These are phyloP conservation scores for Caiman crocodilus DNA, from an alignment of 2,797 vertebrate species.

Conservation along the genomic window DNA sequence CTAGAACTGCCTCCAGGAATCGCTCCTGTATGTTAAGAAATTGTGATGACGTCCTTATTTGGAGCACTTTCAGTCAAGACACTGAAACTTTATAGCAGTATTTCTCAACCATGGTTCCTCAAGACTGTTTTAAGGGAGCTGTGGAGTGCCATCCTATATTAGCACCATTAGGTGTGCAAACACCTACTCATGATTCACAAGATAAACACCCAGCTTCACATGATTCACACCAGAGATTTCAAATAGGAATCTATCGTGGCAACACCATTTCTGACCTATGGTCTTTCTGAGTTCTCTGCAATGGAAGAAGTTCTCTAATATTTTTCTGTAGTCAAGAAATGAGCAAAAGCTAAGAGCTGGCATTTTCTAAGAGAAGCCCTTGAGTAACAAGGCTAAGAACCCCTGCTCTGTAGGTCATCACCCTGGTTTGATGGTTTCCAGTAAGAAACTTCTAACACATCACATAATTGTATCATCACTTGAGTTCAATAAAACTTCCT, in stretches of 20 bases:
- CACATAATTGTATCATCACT: background rate
- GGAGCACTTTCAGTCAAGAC: background rate
- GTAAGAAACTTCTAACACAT: background rate
- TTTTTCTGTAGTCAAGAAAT: no score
- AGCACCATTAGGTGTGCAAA: no score
- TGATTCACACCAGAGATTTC: no score
- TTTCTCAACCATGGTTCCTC: background rate
- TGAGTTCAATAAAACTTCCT: background rate
- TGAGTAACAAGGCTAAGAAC: no score
- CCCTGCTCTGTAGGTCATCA: background rate
- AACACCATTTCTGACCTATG: background rate
- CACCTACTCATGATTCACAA: no score
- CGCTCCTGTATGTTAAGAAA: accelerated
- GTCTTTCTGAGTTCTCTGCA: background rate
- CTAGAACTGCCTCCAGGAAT: background rate
- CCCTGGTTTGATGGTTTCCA: background rate
- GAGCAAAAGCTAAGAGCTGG: no score
- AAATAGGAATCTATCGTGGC: no score
- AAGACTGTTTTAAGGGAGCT: no score
- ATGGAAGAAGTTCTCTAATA: no score
- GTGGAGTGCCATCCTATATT: no score
- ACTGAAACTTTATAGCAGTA: background rate
- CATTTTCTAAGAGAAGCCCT: no score
- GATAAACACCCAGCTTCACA: no score
- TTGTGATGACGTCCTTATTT: accelerated